phyloP scores from a whole-genome alignment of 2,888 invertebrate species.

The Eupithecia vulgata region DNA sequence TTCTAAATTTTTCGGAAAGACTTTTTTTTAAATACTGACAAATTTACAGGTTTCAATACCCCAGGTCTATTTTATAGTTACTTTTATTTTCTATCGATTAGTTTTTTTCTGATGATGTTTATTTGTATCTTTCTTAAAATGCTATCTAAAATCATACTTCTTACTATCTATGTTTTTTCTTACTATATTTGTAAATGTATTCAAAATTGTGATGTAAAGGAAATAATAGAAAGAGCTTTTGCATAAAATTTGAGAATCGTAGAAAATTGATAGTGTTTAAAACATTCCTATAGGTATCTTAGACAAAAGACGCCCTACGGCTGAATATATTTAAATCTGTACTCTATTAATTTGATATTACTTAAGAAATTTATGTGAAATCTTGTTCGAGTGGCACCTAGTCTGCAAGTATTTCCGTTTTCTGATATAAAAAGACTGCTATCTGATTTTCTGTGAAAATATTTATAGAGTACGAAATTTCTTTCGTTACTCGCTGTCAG shows the following conservation, averaged over 20 bases:
- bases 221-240: constrained; percentile 17
- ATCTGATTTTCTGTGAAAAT: constrained; percentile 59
- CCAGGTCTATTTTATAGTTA: constrained; percentile 36
- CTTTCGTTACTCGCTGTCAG: constrained; percentile 50
- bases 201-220: constrained; percentile 17
- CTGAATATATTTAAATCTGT: constrained; percentile 53
- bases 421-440: constrained; percentile 74
- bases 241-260: constrained; percentile 32
- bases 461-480: constrained; percentile 45
- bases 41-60: constrained; percentile 18
- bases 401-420: constrained; percentile 66
- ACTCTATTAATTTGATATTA: constrained; percentile 57
- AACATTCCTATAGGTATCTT: constrained; percentile 58
- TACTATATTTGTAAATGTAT: background rate
- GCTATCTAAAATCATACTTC: background rate
- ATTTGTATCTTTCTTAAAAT: constrained; percentile 11
- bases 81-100: constrained; percentile 30
- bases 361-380: constrained; percentile 49
- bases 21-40: background rate
- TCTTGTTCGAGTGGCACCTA: constrained; percentile 65
- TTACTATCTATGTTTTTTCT: background rate
- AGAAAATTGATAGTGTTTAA: constrained; percentile 30
- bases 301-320: constrained; percentile 61
- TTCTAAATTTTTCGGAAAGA: background rate
- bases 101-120: constrained; percentile 23